phyloP scores from a whole-genome alignment of 2,888 invertebrate genomes.

The Junonia oenone region DNA sequence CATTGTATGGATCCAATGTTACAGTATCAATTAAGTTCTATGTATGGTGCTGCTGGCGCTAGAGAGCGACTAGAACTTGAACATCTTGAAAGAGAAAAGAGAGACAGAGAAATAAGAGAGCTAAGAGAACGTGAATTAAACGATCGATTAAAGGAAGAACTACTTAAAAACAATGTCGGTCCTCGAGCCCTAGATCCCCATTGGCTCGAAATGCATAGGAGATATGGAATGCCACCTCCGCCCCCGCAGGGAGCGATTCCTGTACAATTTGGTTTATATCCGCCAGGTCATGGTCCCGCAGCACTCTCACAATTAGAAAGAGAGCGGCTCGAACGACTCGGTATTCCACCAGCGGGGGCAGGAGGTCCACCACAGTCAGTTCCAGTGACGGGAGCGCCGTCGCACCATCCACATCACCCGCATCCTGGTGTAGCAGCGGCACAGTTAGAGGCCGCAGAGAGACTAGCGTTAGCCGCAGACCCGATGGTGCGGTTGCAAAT shows the following conservation, averaged over 20 bases:
- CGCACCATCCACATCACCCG: conserved; percentile 79
- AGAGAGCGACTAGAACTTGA: conserved; percentile 82
- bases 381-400: conserved; percentile 75
- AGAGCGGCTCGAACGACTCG: conserved; percentile 90
- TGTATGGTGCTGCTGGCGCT: conserved; percentile 88
- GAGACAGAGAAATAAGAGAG: conserved; percentile 88
- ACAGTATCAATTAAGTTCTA: conserved; percentile 87
- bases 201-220: conserved; percentile 94
- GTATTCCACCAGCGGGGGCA: conserved; percentile 83
- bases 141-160: conserved; percentile 92
- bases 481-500: conserved; percentile 96
- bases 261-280: conserved; percentile 85
- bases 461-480: conserved; percentile 91
- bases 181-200: conserved; percentile 86
- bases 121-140: conserved; percentile 88
- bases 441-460: conserved; percentile 86
- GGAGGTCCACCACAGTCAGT: conserved; percentile 71
- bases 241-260: conserved; percentile 83
- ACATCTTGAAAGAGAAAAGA: conserved; percentile 84
- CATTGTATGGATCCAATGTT: conserved; percentile 91
- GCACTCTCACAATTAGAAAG: conserved; percentile 91
- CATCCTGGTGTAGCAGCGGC: conserved; percentile 77
- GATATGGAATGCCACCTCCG: conserved; percentile 83
- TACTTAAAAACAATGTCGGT: conserved; percentile 85
- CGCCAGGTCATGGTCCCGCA: conserved; percentile 84